These are phyloP conservation scores for Perca fluviatilis DNA, from an alignment of 2,113 vertebrate genomes.

Conservation along the genomic window DNA sequence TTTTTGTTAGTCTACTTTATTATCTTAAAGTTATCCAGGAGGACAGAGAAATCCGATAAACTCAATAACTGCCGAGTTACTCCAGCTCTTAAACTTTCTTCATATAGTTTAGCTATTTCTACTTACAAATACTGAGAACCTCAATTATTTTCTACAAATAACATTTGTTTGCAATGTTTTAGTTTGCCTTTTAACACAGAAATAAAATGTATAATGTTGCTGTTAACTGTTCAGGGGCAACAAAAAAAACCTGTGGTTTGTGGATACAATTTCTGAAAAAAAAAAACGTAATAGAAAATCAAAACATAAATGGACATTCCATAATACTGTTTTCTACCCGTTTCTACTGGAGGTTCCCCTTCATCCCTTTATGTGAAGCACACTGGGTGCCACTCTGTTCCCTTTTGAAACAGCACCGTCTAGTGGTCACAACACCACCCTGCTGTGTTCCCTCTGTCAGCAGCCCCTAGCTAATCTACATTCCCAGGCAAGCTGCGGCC, in stretches of 20 bases:
- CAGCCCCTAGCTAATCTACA: slow-evolving; percentile 84
- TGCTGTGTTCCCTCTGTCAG: slow-evolving; percentile 23
- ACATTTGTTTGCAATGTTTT: neutral
- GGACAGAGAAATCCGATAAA: too few relatives aligned
- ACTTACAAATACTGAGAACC: too few relatives aligned
- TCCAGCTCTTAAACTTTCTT: too few relatives aligned
- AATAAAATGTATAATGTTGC: too few relatives aligned
- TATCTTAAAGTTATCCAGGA: too few relatives aligned
- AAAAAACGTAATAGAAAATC: neutral
- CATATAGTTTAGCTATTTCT: too few relatives aligned
- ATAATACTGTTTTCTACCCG: slow-evolving; percentile 6
- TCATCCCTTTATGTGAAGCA: neutral
- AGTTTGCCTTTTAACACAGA: neutral
- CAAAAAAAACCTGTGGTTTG: neutral
- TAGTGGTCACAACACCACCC: slow-evolving; percentile 48
- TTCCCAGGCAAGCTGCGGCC: slow-evolving; percentile 75
- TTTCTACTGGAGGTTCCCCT: neutral
- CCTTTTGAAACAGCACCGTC: slow-evolving; percentile 68
- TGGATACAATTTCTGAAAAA: neutral
- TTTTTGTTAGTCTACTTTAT: too few relatives aligned
- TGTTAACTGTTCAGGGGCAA: too few relatives aligned
- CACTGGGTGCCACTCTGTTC: neutral
- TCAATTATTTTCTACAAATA: too few relatives aligned
- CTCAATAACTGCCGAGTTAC: too few relatives aligned
- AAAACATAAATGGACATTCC: slow-evolving; percentile 1